phyloP scores from a whole-genome alignment of 2,888 invertebrate genomes.

The Helobdella robusta region DNA sequence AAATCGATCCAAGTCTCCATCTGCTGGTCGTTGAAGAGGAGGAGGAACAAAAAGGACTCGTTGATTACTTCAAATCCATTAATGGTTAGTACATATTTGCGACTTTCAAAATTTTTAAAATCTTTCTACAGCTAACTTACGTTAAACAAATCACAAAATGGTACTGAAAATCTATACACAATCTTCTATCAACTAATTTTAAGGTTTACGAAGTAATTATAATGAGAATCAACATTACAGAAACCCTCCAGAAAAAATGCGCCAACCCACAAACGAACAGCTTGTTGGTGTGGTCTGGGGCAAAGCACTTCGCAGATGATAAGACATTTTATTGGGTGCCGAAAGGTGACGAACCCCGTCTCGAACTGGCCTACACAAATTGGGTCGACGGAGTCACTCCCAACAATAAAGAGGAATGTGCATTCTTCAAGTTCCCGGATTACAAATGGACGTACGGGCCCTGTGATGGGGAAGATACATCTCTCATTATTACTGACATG shows the following conservation, averaged over 20 bases:
- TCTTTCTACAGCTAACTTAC: too few species aligned
- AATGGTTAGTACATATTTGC: not conserved
- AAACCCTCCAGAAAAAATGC: conserved; percentile 12
- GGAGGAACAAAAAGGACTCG: conserved; percentile 9
- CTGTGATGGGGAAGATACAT: not conserved
- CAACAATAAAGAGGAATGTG: not conserved
- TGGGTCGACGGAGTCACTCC: not conserved
- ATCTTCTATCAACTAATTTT: too few species aligned
- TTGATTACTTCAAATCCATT: conserved; percentile 11
- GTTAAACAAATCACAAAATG: too few species aligned
- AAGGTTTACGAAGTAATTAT: too few species aligned
- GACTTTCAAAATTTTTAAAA: too few species aligned
- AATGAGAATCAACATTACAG: too few species aligned
- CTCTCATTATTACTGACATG: too few species aligned
- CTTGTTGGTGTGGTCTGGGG: conserved; percentile 7
- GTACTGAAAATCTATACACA: too few species aligned
- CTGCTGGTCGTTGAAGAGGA: not conserved
- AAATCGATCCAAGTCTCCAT: conserved; percentile 2
- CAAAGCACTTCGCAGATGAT: not conserved
- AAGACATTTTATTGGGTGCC: not conserved
- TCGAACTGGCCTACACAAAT: too few species aligned
- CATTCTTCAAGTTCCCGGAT: conserved; percentile 5
- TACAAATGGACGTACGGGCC: conserved; percentile 2
- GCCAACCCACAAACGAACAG: not conserved
- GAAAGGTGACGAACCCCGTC: not conserved